These are phyloP conservation scores for Synanthedon vespiformis DNA, from an alignment of 2,888 invertebrate species.

Conservation along the genomic window DNA sequence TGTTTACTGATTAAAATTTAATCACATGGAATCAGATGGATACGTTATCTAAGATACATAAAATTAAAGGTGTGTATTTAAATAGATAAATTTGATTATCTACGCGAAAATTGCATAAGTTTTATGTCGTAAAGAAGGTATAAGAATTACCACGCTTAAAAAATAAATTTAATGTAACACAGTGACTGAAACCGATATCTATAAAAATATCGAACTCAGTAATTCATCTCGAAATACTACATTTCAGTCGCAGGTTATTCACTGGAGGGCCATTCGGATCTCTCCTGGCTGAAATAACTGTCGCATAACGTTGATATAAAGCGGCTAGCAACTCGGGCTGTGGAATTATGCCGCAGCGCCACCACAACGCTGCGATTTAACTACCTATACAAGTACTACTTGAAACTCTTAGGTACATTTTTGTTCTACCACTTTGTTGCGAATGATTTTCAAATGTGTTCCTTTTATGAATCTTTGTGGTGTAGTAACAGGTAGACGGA, in stretches of 20 bases:
- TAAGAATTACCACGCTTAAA: too few species aligned
- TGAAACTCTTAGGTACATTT: neutral
- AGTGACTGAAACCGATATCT: too few species aligned
- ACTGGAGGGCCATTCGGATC: slow-evolving; percentile 41
- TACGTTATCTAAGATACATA: too few species aligned
- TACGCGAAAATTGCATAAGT: too few species aligned
- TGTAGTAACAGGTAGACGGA: too few species aligned
- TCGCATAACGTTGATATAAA: slow-evolving; percentile 54
- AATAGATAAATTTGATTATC: too few species aligned
- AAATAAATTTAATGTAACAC: too few species aligned
- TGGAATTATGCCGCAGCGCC: slow-evolving; percentile 13
- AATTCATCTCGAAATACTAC: slow-evolving; percentile 16
- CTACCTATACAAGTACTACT: neutral
- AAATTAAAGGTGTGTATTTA: too few species aligned
- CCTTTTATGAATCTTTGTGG: too few species aligned
- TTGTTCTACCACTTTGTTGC: neutral
- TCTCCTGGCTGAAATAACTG: slow-evolving; percentile 51
- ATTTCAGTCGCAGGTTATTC: slow-evolving; percentile 44
- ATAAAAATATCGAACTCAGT: neutral
- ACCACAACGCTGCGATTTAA: slow-evolving; percentile 10
- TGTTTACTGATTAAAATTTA: too few species aligned
- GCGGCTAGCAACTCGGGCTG: slow-evolving; percentile 23
- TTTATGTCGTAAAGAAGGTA: too few species aligned
- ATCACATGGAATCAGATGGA: too few species aligned
- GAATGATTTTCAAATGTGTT: neutral